phyloP scores from a whole-genome alignment of 2,797 vertebrate genomes.

The Oreonectes daqikongensis region DNA sequence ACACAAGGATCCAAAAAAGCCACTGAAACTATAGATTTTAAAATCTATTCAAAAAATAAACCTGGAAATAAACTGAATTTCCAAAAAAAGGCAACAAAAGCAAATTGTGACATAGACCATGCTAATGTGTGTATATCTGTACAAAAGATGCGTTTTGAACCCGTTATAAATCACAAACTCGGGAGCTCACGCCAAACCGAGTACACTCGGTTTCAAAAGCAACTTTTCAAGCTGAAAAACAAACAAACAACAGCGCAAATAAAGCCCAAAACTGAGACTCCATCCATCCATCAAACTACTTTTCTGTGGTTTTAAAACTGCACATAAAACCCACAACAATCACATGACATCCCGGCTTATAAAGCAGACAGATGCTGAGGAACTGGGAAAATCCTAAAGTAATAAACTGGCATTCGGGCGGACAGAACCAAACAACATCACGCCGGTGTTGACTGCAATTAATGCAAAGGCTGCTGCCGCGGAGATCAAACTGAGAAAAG shows the following conservation, averaged over 20 bases:
- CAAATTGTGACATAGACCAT: no score
- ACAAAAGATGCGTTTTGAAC: no score
- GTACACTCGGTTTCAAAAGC: background rate
- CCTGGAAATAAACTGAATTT: background rate
- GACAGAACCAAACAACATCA: slow-evolving; percentile 23
- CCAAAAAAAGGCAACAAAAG: no score
- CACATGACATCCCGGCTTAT: background rate
- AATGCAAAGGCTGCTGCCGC: background rate
- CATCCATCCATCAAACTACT: background rate
- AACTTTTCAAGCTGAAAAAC: background rate
- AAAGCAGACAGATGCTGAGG: slow-evolving; percentile 12
- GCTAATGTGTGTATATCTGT: no score
- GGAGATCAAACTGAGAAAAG: slow-evolving; percentile 51
- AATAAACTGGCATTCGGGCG: background rate
- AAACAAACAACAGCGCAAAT: background rate
- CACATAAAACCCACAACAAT: slow-evolving; percentile 9
- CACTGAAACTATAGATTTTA: no score
- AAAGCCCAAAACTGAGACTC: background rate
- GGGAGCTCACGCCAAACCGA: no score
- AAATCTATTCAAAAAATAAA: no score
- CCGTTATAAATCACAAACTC: no score
- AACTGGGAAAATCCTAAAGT: background rate
- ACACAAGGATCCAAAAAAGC: no score
- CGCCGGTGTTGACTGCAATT: slow-evolving; percentile 18
- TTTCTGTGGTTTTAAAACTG: slow-evolving; percentile 11